A percentile compares a stretch with the other conserved stretches of the same genome.
These are phyloP conservation scores for Callosobruchus maculatus DNA, from an alignment of 2,888 invertebrate species.

Conservation along the genomic window DNA sequence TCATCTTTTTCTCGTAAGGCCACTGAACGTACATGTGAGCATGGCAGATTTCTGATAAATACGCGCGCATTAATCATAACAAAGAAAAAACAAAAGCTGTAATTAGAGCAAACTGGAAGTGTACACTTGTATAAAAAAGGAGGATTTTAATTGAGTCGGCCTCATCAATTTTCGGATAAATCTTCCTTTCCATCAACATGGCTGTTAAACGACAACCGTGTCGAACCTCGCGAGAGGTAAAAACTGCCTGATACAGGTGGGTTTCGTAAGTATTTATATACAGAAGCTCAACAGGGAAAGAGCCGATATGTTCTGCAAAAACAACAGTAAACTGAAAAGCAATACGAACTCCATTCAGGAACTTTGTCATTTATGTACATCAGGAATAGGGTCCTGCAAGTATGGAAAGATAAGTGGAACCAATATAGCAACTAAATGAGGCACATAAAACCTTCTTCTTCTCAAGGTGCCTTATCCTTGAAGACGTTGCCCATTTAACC, in stretches of 20 bases:
- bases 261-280: background rate
- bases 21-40: background rate
- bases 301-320: background rate
- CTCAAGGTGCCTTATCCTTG: no score
- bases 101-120: background rate
- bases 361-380: no score
- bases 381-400: no score
- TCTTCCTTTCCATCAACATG: background rate
- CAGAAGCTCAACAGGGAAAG: background rate
- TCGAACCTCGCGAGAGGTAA: background rate
- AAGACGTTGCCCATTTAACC: no score
- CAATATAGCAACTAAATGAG: no score
- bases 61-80: background rate
- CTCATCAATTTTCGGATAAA: background rate
- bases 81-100: background rate
- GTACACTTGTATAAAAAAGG: background rate
- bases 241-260: background rate
- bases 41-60: background rate
- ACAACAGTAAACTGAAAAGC: background rate
- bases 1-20: no score
- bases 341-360: no score
- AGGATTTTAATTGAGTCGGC: background rate
- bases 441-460: no score
- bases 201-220: background rate
- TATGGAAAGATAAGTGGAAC: no score